Base-by-base conservation (phyloP, 1,140 invertebrate species). In the Holotrichia oblita region DNA sequence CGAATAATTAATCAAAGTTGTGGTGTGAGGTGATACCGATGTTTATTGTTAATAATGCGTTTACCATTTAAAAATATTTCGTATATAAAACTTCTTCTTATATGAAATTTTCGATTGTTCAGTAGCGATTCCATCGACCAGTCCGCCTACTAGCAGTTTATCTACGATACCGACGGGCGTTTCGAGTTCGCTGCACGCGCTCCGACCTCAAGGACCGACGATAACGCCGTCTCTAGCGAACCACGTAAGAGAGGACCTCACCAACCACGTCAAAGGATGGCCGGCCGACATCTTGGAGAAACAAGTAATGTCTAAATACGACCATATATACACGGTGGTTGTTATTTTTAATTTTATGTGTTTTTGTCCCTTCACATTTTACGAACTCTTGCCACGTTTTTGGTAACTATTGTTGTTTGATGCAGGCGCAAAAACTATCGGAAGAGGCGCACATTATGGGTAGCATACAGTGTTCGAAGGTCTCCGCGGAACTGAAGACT, bases 401-500 rank as follows among this genome's bases (percentile, higher is more conserved):
- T 17, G n/a, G 14, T 55, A 55, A 55, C 44, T 76, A 55, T 27
- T 42, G 24, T 48, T 76, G 6, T 76, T 14, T 48, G 24, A 87
- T 88, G 20, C 83, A 97, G 95, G 94, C 95, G 79, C 93, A 95
- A 87, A 93, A 94, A 86, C 91, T 94, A 85, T 92, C 92, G 85
- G 95, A 97, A 85, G 96, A 97, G 88, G 92, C 93, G 81, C 92
- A 96, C 86, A 91, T 92, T 79, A 91, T 95, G 87, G 94, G 94
- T 81, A 96, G 95, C 90, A 90, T 96, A 85, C 93, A 94, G 85
- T 96, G 95, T 89, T 98, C 97, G 81, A 93, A 96, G 88, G 96
- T 99, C 81, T 98, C 96, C 73, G 94, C 96, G 41, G 97, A 99
- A 85, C 89, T 99, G 79, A 99, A 99, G 89, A 96, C 95, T 88